A percentile compares a stretch with the other conserved stretches of the same genome.
Evolutionary conservation across 2,888 invertebrate genomes (phyloP).

Genomic region (Eugnorisma glareosa): DNA sequence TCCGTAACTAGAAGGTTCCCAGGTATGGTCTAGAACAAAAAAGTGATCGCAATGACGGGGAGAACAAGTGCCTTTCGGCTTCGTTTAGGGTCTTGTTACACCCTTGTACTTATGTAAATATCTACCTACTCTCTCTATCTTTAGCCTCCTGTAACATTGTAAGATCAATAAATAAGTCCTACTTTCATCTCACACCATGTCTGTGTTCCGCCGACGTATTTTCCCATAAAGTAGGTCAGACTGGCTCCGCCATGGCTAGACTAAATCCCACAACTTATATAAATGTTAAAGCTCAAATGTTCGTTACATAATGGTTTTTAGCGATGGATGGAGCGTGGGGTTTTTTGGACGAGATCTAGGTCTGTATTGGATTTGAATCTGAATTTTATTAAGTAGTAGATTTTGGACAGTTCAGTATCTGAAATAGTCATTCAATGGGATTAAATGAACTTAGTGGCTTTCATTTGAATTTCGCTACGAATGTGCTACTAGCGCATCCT

Average conservation of each 20-base stretch:
- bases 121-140: no score
- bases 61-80: no score
- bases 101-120: background rate
- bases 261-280: slow-evolving; percentile 14
- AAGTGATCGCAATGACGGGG: no score
- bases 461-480: no score
- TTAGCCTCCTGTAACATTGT: background rate
- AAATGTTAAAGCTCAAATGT: slow-evolving; percentile 33
- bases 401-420: background rate
- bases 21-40: no score
- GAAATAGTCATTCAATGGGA: background rate
- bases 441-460: background rate
- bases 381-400: background rate
- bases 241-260: slow-evolving; percentile 52
- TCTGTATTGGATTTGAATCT: background rate
- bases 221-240: slow-evolving; percentile 28
- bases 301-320: slow-evolving; percentile 21
- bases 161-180: slow-evolving; percentile 29
- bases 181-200: slow-evolving; percentile 8
- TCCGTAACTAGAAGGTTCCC: no score
- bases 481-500: no score
- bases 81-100: no score
- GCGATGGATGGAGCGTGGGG: background rate
- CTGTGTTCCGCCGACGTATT: slow-evolving; percentile 1
- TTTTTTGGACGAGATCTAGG: background rate